phyloP scores from a whole-genome alignment of 1,140 invertebrate genomes.

The Mizuhopecten yessoensis region DNA sequence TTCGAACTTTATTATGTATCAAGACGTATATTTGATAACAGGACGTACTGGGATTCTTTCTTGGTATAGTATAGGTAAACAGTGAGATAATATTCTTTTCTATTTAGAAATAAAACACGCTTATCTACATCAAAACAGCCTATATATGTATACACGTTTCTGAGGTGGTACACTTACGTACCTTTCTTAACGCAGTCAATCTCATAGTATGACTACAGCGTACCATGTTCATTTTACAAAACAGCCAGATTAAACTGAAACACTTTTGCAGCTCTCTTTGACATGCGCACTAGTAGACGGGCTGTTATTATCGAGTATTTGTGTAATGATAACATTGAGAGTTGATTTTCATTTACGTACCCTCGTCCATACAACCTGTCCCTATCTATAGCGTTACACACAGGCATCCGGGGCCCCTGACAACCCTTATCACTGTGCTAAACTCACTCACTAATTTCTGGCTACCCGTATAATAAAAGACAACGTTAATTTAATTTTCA shows the following conservation, averaged over 20 bases:
- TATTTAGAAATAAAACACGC: too few relatives aligned
- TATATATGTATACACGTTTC: too few relatives aligned
- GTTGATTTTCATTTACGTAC: neutral
- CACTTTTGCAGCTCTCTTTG: neutral
- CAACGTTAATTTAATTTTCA: conserved; percentile 29
- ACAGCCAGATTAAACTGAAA: neutral
- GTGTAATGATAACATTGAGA: conserved; percentile 17
- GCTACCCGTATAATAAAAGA: neutral
- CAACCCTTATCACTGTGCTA: neutral
- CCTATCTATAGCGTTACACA: conserved; percentile 1
- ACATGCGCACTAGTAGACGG: conserved; percentile 1
- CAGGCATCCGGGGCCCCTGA: neutral
- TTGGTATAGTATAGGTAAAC: too few relatives aligned
- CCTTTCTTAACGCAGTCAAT: neutral
- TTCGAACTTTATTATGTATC: too few relatives aligned
- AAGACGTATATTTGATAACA: too few relatives aligned
- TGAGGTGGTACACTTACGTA: too few relatives aligned
- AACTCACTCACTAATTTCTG: neutral
- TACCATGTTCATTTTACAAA: too few relatives aligned
- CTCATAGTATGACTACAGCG: neutral
- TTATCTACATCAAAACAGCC: too few relatives aligned
- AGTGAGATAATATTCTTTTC: too few relatives aligned
- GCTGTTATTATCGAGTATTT: neutral
- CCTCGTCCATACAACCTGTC: neutral
- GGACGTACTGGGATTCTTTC: too few relatives aligned